Percentiles rank a stretch among this genome's conserved stretches.
These are phyloP conservation scores for Stenoptilia bipunctidactyla DNA, from an alignment of 2,888 invertebrate species.

Conservation along the genomic window DNA sequence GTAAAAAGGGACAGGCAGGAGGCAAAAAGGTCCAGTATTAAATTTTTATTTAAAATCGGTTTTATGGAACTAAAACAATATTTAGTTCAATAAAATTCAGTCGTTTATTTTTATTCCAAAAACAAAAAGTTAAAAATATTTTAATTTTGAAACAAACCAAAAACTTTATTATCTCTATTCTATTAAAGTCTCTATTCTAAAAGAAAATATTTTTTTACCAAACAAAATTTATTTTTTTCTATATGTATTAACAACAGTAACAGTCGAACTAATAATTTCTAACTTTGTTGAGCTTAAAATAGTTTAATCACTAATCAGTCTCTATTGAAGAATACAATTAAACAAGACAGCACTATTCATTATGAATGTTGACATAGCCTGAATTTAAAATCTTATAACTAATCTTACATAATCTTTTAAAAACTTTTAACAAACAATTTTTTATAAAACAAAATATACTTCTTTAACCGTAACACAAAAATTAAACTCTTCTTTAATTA, in stretches of 20 bases:
- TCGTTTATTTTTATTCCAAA: neutral
- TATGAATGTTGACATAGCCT: too few relatives aligned
- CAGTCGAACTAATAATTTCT: neutral
- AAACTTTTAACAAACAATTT: too few relatives aligned
- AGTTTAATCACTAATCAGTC: neutral
- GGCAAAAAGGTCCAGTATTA: slow-evolving; percentile 1
- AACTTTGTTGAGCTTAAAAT: neutral
- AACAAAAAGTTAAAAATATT: neutral
- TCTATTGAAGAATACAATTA: neutral
- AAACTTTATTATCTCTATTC: neutral
- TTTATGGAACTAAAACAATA: neutral
- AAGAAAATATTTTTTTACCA: neutral
- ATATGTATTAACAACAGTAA: neutral
- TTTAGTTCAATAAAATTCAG: neutral
- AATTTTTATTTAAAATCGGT: neutral
- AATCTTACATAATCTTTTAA: too few relatives aligned
- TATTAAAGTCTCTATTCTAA: neutral
- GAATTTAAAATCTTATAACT: too few relatives aligned
- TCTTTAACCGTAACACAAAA: too few relatives aligned
- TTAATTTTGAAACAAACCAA: neutral
- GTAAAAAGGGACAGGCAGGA: slow-evolving; percentile 1
- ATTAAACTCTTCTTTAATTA: too few relatives aligned
- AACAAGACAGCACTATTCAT: too few relatives aligned
- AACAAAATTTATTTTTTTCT: neutral
- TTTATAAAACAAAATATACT: too few relatives aligned